Percentiles rank a stretch among this genome's conserved stretches.
These are phyloP conservation scores for Zaprionus taronus DNA, from an alignment of 1,140 invertebrate genomes.

Conservation along the genomic window DNA sequence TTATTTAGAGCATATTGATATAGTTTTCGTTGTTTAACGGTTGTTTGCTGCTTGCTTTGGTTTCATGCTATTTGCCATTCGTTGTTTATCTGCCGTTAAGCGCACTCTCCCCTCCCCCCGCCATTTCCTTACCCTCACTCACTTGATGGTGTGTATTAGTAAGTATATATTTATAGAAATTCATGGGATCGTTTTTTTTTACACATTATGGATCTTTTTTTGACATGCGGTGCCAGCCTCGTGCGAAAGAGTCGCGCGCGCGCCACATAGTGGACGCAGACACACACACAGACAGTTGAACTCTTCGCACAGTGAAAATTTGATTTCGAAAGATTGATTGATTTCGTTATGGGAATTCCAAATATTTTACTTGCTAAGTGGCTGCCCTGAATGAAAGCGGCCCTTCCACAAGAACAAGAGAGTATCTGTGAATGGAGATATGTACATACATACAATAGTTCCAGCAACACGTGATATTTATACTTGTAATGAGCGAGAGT, in stretches of 20 bases:
- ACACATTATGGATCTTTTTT: conserved; percentile 39
- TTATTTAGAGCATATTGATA: conserved; percentile 84
- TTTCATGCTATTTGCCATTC: conserved; percentile 57
- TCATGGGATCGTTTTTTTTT: conserved; percentile 47
- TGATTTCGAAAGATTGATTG: conserved; percentile 38
- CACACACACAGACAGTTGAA: not conserved
- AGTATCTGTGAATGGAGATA: conserved; percentile 21
- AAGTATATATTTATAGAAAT: conserved; percentile 75
- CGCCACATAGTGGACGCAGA: conserved; percentile 29
- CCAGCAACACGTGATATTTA: not conserved
- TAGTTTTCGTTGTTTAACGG: conserved; percentile 82
- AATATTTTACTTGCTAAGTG: conserved; percentile 65
- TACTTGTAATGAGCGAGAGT: not conserved
- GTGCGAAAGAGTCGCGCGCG: conserved; percentile 52
- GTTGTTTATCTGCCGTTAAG: conserved; percentile 52
- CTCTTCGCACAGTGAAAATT: conserved; percentile 46
- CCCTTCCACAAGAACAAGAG: not conserved
- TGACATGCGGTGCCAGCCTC: conserved; percentile 25
- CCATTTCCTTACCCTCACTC: not conserved
- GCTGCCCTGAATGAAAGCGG: conserved; percentile 40
- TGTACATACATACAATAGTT: not conserved
- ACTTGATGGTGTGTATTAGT: not conserved
- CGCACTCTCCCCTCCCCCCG: conserved; percentile 1
- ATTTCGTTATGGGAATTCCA: conserved; percentile 56
- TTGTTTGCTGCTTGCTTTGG: conserved; percentile 64